Evolutionary conservation across 2,797 vertebrate genomes (phyloP).

Genomic region (Thamnophis elegans): DNA sequence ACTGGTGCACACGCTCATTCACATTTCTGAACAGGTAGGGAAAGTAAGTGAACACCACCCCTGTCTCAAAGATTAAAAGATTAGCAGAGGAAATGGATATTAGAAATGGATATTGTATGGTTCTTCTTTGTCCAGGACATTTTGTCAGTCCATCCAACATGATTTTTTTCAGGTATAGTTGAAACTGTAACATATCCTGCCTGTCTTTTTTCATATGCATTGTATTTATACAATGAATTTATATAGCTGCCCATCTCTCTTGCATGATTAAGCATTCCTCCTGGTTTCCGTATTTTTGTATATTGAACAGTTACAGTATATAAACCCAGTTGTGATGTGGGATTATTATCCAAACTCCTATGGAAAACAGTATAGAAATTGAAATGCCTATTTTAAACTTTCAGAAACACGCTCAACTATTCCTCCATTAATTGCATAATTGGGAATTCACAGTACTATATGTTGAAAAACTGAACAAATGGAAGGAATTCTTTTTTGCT

Average conservation of each 20-base stretch:
- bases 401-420: not conserved
- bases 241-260: not conserved
- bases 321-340: not conserved
- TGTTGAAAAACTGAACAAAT: slow-evolving; percentile 44
- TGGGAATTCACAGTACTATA: slow-evolving; percentile 19
- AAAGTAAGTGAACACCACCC: no score
- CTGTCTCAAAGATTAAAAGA: not conserved
- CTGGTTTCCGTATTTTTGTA: not conserved
- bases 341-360: not conserved
- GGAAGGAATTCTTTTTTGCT: slow-evolving; percentile 38
- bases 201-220: not conserved
- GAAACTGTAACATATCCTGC: not conserved
- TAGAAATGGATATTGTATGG: not conserved
- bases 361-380: not conserved
- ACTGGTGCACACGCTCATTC: no score
- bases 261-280: not conserved
- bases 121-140: not conserved
- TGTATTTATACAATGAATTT: not conserved
- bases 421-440: slow-evolving; percentile 46
- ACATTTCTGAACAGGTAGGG: no score
- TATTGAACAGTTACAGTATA: not conserved
- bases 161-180: not conserved
- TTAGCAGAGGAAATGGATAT: not conserved
- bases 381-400: not conserved
- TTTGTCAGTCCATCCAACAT: not conserved